Evolutionary conservation across 2,113 vertebrate genomes (phyloP), one percentile per base, ranked within the genome.

Genomic region (Heterotis niloticus): DNA sequence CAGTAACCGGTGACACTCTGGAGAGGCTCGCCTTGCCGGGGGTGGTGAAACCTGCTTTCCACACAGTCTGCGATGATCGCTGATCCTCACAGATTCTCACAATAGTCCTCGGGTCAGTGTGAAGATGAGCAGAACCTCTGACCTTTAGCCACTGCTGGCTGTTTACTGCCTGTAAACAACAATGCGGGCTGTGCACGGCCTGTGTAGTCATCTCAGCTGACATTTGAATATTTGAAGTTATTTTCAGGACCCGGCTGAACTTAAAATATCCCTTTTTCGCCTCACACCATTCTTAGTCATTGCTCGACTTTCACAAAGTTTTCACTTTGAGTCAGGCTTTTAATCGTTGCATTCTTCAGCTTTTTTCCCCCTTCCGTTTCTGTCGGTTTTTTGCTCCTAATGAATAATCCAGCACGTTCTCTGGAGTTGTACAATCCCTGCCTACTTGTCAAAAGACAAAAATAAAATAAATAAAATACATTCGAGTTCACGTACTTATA

Each of bases 401-500:
- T 83, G 80, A 84, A 85, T 83, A 82, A 85, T 85, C 85, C 76
- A 83, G 65, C 78, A 74, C 52, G 65, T 81, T 64, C 66, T 59
- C 74, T 83, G 54, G 72, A 83, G 83, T 73, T 74, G 73, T 28
- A 16, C 56, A 75, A 66, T 65, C 76, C 75, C 76, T 60, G 57
- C 82, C 78, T 82, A 76, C 71, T 60, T 60, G 75, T 62, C 62
- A 81, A 81, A 64, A 82, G 82, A 77, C 75, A 78, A 78, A 81
- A 83, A 69, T 77, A 75, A 80, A 81, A 82, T 74, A 85, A 84
- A 83, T 44, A 44, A 44, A 44, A 44, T 44, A 44, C 34, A 44
- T 44, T 81, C 85, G 24, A 71, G n/a, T 83, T 83, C 75, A n/a
- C 78, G 67, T 82, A 82, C 86, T 88, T 87, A 85, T 85, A 88